Percentiles rank a stretch among this genome's conserved stretches.
Conservation (phyloP, 2,888 invertebrate species). For the Phengaris alcon region DNA sequence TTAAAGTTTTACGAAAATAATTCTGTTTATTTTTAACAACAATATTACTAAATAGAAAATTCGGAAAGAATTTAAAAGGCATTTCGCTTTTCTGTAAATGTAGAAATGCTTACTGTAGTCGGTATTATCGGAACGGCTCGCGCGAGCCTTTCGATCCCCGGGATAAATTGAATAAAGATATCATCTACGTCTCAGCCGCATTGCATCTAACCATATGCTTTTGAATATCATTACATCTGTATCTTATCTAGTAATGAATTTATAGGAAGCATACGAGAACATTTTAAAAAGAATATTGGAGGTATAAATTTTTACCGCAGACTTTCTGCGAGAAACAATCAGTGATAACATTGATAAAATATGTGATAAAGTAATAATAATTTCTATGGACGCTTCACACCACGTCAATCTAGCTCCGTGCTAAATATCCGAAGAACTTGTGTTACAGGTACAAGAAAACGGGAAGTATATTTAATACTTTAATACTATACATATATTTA, state of each 20-base stretch:
- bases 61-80: constrained; percentile 6
- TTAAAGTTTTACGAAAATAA: no score
- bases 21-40: neutral
- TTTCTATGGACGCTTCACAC: no score
- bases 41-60: neutral
- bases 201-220: constrained; percentile 35
- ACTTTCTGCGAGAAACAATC: neutral
- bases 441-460: no score
- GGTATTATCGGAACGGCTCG: constrained; percentile 12
- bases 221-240: constrained; percentile 38
- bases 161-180: constrained; percentile 44
- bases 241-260: constrained; percentile 40
- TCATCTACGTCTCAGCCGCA: constrained; percentile 36
- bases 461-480: no score
- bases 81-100: constrained; percentile 9
- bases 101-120: constrained; percentile 22
- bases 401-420: no score
- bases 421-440: no score
- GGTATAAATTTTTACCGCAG: neutral
- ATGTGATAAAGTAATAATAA: no score
- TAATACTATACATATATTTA: no score
- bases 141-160: constrained; percentile 33
- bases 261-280: neutral
- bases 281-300: neutral
- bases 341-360: neutral